phyloP scores from a whole-genome alignment of 2,797 vertebrate species.

The Sarcophilus harrisii region DNA sequence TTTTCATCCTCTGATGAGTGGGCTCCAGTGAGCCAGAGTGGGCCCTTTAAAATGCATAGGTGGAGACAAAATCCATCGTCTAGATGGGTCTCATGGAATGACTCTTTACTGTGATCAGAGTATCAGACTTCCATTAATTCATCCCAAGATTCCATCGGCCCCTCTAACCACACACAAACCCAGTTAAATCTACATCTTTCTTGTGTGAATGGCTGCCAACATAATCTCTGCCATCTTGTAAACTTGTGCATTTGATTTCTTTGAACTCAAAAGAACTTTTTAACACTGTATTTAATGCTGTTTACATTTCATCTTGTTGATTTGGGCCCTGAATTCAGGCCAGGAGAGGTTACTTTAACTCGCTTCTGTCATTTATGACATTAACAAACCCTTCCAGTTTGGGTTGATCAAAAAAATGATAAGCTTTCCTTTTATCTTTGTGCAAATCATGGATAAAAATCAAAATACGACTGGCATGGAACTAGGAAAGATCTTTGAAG shows the following conservation, averaged over 20 bases:
- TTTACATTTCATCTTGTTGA: not conserved
- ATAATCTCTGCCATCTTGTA: not conserved
- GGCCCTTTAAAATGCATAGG: not conserved
- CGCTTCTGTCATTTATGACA: slow-evolving; percentile 8
- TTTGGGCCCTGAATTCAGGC: not conserved
- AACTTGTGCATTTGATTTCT: not conserved
- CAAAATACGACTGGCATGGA: not conserved
- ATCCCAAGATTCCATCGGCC: not conserved
- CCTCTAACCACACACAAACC: not conserved
- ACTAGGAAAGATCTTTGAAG: not conserved
- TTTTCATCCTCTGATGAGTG: not conserved
- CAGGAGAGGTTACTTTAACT: not conserved
- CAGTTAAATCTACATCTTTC: not conserved
- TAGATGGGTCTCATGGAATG: not conserved
- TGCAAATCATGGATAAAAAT: not conserved
- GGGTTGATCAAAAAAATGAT: not conserved
- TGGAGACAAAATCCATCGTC: not conserved
- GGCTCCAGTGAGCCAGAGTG: not conserved
- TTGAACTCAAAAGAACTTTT: not conserved
- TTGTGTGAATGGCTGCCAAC: not conserved
- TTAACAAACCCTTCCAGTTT: slow-evolving; percentile 1
- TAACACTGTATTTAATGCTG: not conserved
- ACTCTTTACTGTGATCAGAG: not conserved
- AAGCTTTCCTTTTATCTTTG: slow-evolving; percentile 19
- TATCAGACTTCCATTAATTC: not conserved